Evolutionary conservation across 2,888 invertebrate species (phyloP).

Genomic region (Orchesellides sinensis): DNA sequence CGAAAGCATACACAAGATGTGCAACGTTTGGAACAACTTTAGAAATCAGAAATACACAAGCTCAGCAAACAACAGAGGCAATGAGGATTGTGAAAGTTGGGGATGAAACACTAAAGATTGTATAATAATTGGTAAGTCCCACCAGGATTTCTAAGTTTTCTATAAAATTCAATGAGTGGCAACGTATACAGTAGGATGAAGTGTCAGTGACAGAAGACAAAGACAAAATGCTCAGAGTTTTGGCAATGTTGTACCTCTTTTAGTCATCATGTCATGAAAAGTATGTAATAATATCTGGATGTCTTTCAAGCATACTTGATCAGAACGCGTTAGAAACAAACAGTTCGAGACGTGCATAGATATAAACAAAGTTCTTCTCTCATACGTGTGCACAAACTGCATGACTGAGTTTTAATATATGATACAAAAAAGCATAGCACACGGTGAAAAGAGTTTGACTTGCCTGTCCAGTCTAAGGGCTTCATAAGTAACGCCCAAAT

Average conservation of each 20-base stretch:
- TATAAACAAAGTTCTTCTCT: too few relatives aligned
- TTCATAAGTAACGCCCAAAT: slow-evolving; percentile 74
- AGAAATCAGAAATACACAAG: too few relatives aligned
- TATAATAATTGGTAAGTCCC: slow-evolving; percentile 4
- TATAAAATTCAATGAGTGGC: slow-evolving; percentile 20
- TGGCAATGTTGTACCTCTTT: slow-evolving; percentile 39
- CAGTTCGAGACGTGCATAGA: background rate
- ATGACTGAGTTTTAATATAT: background rate
- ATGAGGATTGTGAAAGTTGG: too few relatives aligned
- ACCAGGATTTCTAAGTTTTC: slow-evolving; percentile 30
- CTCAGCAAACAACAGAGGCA: too few relatives aligned
- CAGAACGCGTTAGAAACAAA: slow-evolving; percentile 43
- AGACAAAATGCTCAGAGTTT: slow-evolving; percentile 41
- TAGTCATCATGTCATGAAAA: slow-evolving; percentile 27
- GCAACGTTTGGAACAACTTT: too few relatives aligned
- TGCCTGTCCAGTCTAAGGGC: slow-evolving; percentile 71
- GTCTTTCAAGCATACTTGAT: slow-evolving; percentile 53
- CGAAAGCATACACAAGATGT: too few relatives aligned
- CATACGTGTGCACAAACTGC: background rate
- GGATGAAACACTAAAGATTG: too few relatives aligned
- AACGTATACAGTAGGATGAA: slow-evolving; percentile 16
- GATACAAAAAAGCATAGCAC: slow-evolving; percentile 8
- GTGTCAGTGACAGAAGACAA: slow-evolving; percentile 48
- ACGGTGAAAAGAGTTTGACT: slow-evolving; percentile 30
- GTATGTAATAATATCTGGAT: slow-evolving; percentile 19